Percentiles rank a stretch among this genome's conserved stretches.
These are phyloP conservation scores for Rhinichthys osculus DNA, from an alignment of 2,797 vertebrate species.

Conservation along the genomic window DNA sequence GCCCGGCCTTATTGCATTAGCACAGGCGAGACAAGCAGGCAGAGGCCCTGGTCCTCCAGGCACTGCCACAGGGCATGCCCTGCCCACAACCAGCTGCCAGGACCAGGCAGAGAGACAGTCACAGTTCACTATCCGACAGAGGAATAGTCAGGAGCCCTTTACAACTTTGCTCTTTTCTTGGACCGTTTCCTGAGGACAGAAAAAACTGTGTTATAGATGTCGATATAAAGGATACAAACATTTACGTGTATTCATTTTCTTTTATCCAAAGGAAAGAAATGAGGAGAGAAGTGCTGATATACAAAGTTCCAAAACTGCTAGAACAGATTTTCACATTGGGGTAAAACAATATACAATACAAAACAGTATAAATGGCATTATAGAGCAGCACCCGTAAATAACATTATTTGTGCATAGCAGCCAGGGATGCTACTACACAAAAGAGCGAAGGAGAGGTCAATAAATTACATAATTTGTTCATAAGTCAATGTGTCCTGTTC, in stretches of 20 bases:
- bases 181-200: neutral
- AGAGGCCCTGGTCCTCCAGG: slow-evolving; percentile 73
- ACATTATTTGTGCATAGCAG: slow-evolving; percentile 30
- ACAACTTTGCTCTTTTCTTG: slow-evolving; percentile 35
- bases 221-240: neutral
- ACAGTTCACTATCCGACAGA: slow-evolving; percentile 59
- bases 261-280: slow-evolving; percentile 4
- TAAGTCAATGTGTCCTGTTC: slow-evolving; percentile 35
- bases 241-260: neutral
- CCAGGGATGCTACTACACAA: slow-evolving; percentile 16
- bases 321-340: neutral
- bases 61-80: slow-evolving; percentile 82
- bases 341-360: slow-evolving; percentile 36
- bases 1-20: slow-evolving; percentile 94
- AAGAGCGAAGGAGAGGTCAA: slow-evolving; percentile 44
- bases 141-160: neutral
- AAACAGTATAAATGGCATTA: slow-evolving; percentile 19
- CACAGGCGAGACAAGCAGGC: slow-evolving; percentile 77
- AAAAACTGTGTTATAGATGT: neutral
- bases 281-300: slow-evolving; percentile 26
- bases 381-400: slow-evolving; percentile 25
- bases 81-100: slow-evolving; percentile 82
- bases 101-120: slow-evolving; percentile 69
- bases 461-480: slow-evolving; percentile 47
- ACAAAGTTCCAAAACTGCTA: slow-evolving; percentile 26